Evolutionary conservation across 2,113 vertebrate species (phyloP).

Genomic region (Chroicocephalus ridibundus): DNA sequence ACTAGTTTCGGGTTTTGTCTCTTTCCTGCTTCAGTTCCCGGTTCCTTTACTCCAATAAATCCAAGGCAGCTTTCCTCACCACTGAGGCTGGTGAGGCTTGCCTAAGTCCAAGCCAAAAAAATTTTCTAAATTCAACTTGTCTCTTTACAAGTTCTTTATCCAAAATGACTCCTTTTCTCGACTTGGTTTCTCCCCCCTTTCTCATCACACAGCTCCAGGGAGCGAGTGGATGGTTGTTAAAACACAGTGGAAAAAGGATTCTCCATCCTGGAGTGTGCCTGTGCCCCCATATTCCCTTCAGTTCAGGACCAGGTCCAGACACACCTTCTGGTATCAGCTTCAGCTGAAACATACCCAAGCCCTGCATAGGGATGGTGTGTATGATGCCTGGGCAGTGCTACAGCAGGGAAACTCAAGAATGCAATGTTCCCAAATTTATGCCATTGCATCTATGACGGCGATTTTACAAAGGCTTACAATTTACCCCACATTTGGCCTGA

Average conservation of each 20-base stretch:
- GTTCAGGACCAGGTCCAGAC: not conserved
- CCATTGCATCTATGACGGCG: rapidly evolving
- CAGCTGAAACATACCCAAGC: not conserved
- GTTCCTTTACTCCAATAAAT: not conserved
- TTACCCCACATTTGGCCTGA: not conserved
- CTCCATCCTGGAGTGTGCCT: not conserved
- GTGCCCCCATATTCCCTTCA: not conserved
- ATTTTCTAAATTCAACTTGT: not conserved
- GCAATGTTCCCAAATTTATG: not conserved
- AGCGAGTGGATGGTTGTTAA: not conserved
- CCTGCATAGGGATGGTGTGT: not conserved
- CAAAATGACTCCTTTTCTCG: not conserved
- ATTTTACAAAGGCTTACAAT: not conserved
- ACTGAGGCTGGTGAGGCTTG: not conserved
- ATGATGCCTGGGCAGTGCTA: not conserved
- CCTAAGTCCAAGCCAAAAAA: rapidly evolving
- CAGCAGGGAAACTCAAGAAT: not conserved
- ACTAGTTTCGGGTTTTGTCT: not conserved
- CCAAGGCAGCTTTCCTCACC: not conserved
- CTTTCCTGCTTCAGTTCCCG: not conserved
- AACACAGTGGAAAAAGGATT: not conserved
- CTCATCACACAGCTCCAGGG: not conserved
- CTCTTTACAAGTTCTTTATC: not conserved
- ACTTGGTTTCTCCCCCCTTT: not conserved
- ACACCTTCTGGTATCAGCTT: not conserved